These are phyloP conservation scores for Papilio aristodemus DNA, from an alignment of 1,140 invertebrate genomes.

Conservation along the genomic window DNA sequence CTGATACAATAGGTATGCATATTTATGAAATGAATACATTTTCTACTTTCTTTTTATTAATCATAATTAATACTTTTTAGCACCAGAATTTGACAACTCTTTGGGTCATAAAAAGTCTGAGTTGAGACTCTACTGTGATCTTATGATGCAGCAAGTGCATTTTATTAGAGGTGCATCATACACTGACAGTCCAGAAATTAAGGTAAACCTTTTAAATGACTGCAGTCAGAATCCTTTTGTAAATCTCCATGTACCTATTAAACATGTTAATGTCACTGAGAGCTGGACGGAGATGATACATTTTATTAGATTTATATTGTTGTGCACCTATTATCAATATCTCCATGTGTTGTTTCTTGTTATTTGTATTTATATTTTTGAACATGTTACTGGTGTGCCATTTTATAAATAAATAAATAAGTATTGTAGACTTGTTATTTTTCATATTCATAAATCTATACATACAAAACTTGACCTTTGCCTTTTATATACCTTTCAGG, in stretches of 20 bases:
- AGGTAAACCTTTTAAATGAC: too few relatives aligned
- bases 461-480: not conserved
- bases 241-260: too few relatives aligned
- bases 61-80: slow-evolving; percentile 37
- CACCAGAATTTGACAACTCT: slow-evolving; percentile 60
- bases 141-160: slow-evolving; percentile 92
- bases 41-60: not conserved
- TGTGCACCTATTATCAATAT: too few relatives aligned
- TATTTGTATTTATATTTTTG: too few relatives aligned
- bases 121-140: slow-evolving; percentile 89
- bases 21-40: not conserved
- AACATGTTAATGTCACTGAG: too few relatives aligned
- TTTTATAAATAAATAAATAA: too few relatives aligned
- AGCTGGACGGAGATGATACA: too few relatives aligned
- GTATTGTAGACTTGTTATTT: too few relatives aligned
- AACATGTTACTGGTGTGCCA: too few relatives aligned
- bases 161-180: slow-evolving; percentile 86
- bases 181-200: slow-evolving; percentile 82
- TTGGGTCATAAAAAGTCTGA: slow-evolving; percentile 88
- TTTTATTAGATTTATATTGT: too few relatives aligned
- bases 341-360: too few relatives aligned
- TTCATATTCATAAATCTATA: not conserved
- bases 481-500: not conserved
- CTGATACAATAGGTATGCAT: slow-evolving; percentile 59
- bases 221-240: not conserved